phyloP scores from a whole-genome alignment of 1,140 invertebrate genomes.

The Meloidogyne exigua region DNA sequence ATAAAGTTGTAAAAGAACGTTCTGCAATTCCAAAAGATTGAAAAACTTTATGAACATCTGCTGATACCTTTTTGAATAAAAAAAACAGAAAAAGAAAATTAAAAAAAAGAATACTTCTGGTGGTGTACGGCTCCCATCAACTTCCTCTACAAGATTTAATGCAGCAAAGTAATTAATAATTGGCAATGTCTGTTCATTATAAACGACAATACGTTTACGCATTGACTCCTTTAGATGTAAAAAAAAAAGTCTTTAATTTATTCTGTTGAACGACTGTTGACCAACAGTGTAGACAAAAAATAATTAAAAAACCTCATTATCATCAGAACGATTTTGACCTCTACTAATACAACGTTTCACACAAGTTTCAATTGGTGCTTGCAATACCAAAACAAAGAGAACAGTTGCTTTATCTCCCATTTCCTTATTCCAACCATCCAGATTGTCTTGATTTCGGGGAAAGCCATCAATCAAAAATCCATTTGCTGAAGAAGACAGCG shows the following conservation, averaged over 20 bases:
- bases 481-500: slow-evolving; percentile 69
- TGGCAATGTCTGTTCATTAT: slow-evolving; percentile 83
- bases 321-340: slow-evolving; percentile 88
- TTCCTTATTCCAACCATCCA: slow-evolving; percentile 85
- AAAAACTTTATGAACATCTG: not conserved
- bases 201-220: slow-evolving; percentile 83
- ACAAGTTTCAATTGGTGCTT: slow-evolving; percentile 82
- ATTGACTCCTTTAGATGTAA: slow-evolving; percentile 72
- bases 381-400: slow-evolving; percentile 87
- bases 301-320: slow-evolving; percentile 71
- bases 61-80: not conserved
- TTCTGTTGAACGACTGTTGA: no score
- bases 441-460: slow-evolving; percentile 91
- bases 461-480: slow-evolving; percentile 97
- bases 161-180: slow-evolving; percentile 83
- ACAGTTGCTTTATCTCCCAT: slow-evolving; percentile 82
- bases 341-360: slow-evolving; percentile 79
- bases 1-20: not conserved
- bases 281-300: no score
- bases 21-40: not conserved
- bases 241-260: slow-evolving; percentile 1
- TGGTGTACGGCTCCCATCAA: slow-evolving; percentile 74
- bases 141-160: slow-evolving; percentile 74
- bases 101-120: not conserved
- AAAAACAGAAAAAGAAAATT: not conserved